Percentiles rank a stretch among this genome's conserved stretches.
Conservation (phyloP, 1,140 invertebrate species). For the Drosophila kohkoa region DNA sequence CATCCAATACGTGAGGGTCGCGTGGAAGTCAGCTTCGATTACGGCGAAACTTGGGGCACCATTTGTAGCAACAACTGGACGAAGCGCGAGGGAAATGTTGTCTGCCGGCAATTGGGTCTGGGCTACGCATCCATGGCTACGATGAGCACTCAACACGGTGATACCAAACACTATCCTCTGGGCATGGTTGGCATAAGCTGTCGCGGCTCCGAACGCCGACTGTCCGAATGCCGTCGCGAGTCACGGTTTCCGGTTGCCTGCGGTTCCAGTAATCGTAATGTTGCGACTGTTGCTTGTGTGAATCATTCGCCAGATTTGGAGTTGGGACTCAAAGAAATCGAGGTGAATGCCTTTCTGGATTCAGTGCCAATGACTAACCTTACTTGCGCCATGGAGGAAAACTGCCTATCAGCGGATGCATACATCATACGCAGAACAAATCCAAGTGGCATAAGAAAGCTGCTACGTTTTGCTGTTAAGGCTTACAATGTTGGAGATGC, state of each 20-base stretch:
- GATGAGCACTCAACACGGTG: constrained; percentile 88
- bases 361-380: constrained; percentile 92
- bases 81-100: constrained; percentile 92
- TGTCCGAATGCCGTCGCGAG: constrained; percentile 90
- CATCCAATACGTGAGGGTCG: constrained; percentile 61
- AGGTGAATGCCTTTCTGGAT: constrained; percentile 93
- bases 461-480: constrained; percentile 86
- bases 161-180: constrained; percentile 86
- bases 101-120: constrained; percentile 91
- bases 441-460: constrained; percentile 59
- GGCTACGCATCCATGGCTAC: constrained; percentile 90
- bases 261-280: constrained; percentile 86
- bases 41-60: constrained; percentile 89
- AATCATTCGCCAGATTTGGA: constrained; percentile 92
- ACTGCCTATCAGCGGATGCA: constrained; percentile 93
- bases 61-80: constrained; percentile 96
- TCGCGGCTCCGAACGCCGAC: constrained; percentile 89
- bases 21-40: constrained; percentile 87
- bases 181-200: constrained; percentile 91
- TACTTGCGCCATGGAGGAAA: constrained; percentile 98
- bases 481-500: constrained; percentile 95
- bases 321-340: constrained; percentile 91
- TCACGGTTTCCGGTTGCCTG: constrained; percentile 83
- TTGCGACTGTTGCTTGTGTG: constrained; percentile 91
- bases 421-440: constrained; percentile 88